A percentile compares a stretch with the other conserved stretches of the same genome.
Conservation (phyloP, 2,113 vertebrate genomes). For the Orcinus orca region DNA sequence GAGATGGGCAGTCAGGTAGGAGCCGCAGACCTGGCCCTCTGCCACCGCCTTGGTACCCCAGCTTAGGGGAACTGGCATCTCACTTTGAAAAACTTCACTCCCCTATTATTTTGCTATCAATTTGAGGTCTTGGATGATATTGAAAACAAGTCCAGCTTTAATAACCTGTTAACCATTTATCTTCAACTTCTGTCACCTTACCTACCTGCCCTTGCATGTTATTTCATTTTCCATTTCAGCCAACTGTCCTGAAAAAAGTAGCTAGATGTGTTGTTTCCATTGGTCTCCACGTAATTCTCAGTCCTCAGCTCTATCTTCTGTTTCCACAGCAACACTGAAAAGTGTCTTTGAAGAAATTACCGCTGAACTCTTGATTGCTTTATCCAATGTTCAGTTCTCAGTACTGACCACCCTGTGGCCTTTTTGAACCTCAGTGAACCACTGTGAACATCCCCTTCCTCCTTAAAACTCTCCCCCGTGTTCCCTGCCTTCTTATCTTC, state of each 20-base stretch:
- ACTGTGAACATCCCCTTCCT: neutral
- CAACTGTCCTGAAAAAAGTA: neutral
- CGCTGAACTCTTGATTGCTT: neutral
- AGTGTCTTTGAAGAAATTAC: neutral
- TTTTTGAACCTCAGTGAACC: neutral
- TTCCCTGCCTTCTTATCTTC: neutral
- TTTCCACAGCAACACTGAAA: neutral
- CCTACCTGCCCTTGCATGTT: neutral
- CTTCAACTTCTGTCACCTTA: neutral
- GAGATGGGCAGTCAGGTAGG: neutral
- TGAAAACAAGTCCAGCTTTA: neutral
- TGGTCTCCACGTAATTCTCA: neutral
- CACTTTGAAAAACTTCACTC: neutral
- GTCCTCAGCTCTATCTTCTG: accelerated
- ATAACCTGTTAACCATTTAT: neutral
- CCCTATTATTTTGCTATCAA: neutral
- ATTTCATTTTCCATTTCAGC: neutral
- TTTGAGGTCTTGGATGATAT: neutral
- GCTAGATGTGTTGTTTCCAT: neutral
- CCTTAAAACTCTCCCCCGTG: neutral
- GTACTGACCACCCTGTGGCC: neutral
- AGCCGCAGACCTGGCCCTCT: neutral
- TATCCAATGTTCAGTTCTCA: neutral
- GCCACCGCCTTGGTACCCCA: neutral
- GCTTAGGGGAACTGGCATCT: neutral